phyloP scores from a whole-genome alignment of 1,140 invertebrate genomes.

The Geopemphigus sp. region DNA sequence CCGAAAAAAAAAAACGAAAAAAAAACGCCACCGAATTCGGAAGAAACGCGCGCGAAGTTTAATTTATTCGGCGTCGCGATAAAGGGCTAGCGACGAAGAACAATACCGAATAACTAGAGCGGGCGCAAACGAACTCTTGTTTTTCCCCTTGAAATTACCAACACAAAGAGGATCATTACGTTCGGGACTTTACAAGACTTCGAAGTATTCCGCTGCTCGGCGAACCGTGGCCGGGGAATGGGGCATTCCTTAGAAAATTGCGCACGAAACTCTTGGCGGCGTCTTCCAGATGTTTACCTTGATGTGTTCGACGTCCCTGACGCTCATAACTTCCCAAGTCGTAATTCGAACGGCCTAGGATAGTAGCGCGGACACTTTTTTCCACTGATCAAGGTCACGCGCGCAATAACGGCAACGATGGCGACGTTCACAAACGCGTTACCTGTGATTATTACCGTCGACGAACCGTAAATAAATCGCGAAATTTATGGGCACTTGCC shows the following conservation, averaged over 20 bases:
- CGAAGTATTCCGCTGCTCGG: background rate
- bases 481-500: too few species aligned
- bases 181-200: constrained; percentile 18
- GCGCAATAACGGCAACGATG: too few species aligned
- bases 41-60: constrained; percentile 2
- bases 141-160: constrained; percentile 29
- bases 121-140: constrained; percentile 9
- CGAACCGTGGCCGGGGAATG: too few species aligned
- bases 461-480: too few species aligned
- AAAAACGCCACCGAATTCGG: constrained; percentile 5
- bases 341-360: background rate
- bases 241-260: constrained; percentile 1
- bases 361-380: background rate
- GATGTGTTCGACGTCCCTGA: background rate
- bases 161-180: constrained; percentile 32
- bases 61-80: constrained; percentile 33
- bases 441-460: too few species aligned
- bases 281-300: background rate
- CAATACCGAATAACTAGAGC: constrained; percentile 33
- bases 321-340: background rate
- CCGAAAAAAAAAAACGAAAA: background rate
- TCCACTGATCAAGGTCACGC: background rate
- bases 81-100: constrained; percentile 10
- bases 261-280: background rate
- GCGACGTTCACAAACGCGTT: too few species aligned